Evolutionary conservation across 2,113 vertebrate genomes (phyloP).

Genomic region (Heterocephalus glaber): DNA sequence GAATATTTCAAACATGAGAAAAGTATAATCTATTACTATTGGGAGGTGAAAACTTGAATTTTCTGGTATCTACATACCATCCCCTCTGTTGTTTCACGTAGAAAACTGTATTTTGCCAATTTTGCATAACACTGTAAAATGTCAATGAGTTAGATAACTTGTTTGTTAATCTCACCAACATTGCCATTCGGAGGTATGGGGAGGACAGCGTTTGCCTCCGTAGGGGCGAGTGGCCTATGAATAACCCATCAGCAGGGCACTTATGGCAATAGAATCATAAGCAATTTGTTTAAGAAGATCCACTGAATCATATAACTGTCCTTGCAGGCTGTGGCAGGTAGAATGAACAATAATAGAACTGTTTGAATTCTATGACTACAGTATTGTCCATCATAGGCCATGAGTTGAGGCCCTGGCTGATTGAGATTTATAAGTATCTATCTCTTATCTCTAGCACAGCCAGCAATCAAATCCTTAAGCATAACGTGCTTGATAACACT

Average conservation of each 20-base stretch:
- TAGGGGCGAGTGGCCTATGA: background rate
- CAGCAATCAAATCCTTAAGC: background rate
- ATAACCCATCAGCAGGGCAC: background rate
- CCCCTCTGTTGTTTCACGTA: background rate
- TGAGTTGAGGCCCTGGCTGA: background rate
- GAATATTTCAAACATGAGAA: background rate
- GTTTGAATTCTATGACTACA: background rate
- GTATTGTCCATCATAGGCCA: background rate
- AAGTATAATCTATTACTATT: background rate
- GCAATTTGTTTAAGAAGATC: background rate
- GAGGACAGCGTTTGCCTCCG: background rate
- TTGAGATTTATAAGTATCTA: background rate
- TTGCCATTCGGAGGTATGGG: background rate
- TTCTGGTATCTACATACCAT: background rate
- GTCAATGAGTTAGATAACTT: background rate
- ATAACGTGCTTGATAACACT: background rate
- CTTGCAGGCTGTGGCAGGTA: background rate
- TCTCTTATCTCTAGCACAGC: background rate
- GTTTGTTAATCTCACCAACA: background rate
- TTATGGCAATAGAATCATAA: background rate
- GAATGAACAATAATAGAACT: background rate
- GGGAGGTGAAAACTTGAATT: background rate
- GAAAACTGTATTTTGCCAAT: background rate
- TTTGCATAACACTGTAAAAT: background rate
- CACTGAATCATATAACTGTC: background rate